Base-by-base conservation (phyloP, 1,140 invertebrate genomes). In the Neodiprion pinetum region DNA sequence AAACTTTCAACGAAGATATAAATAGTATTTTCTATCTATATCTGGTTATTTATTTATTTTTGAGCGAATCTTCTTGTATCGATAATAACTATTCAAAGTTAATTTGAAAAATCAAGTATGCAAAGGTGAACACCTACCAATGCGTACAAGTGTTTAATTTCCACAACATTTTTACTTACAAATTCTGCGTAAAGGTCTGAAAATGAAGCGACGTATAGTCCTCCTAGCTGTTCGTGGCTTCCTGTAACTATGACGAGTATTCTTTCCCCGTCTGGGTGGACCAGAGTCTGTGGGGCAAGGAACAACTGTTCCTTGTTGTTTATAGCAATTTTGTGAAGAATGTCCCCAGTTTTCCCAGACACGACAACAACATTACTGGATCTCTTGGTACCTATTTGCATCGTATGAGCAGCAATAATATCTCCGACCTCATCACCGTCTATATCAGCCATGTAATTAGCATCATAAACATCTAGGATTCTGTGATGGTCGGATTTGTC, bases 291-390 rank as follows among this genome's bases (percentile, higher is more conserved):
- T 9, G 94, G 94, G n/a, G 93, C 93, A 75, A 88, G 88, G 80
- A 95, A 95, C 75, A 95, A 92, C 86, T 96, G 93, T 73, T 91
- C 90, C 48, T 89, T 86, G 79, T 92, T 91, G 7, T 94, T 94
- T 67, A 94, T 92, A 61, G 89, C 85, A 66, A 93, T 87, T 77
- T 88, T 91, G 23, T 90, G 89, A 71, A 96, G 86, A 73, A 93
- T 89, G 72, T 89, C 86, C 11, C 95, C 95, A 66, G 87, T 91
- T 83, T 90, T 92, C 9, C 94, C 95, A 71, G 93, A 95, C 66
- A 96, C 87, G 7, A 96, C 78, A 40, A 95, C 82, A 9, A 96
- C 87, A 81, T 93, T 89, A 3, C 94, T 94, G 8, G 86, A 86
- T 53, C 84, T 87, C 71, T 83, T 82, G 72, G 82, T 82, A 40